Percentiles rank a stretch among this genome's conserved stretches.
phyloP scores from a whole-genome alignment of 2,888 invertebrate species.

The Campoplex nolae region DNA sequence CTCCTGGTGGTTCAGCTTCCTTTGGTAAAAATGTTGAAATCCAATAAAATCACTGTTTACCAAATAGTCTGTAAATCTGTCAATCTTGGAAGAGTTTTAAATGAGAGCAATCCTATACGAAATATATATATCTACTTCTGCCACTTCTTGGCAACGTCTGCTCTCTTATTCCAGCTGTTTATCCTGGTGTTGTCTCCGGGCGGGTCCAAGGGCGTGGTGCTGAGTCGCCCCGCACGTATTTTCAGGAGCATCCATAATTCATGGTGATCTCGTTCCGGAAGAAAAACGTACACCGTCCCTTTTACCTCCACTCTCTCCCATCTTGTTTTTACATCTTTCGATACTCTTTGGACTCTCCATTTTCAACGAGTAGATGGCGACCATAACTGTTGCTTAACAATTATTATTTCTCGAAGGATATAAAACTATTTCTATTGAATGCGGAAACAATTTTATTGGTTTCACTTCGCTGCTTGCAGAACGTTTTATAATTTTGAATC shows the following conservation, averaged over 20 bases:
- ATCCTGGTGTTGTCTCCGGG: constrained; percentile 79
- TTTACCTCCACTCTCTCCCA: constrained; percentile 26
- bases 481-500: not conserved
- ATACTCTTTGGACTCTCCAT: not conserved
- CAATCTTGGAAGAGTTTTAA: not conserved
- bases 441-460: not conserved
- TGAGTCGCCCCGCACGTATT: constrained; percentile 31
- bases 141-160: constrained; percentile 79
- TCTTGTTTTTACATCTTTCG: not conserved
- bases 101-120: not conserved
- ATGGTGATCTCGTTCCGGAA: constrained; percentile 38
- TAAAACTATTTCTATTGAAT: not conserved
- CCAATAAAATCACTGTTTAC: not conserved
- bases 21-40: not conserved
- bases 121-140: constrained; percentile 60
- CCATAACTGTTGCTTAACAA: not conserved
- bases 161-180: constrained; percentile 81
- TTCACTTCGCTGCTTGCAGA: not conserved
- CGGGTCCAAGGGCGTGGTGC: constrained; percentile 73
- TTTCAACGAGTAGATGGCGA: constrained; percentile 10
- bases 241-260: constrained; percentile 61
- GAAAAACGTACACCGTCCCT: constrained; percentile 20
- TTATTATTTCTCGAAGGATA: not conserved
- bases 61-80: not conserved
- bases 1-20: too few species aligned